These are phyloP conservation scores for Drosophila tristis DNA, from an alignment of 1,140 invertebrate species.

Conservation along the genomic window DNA sequence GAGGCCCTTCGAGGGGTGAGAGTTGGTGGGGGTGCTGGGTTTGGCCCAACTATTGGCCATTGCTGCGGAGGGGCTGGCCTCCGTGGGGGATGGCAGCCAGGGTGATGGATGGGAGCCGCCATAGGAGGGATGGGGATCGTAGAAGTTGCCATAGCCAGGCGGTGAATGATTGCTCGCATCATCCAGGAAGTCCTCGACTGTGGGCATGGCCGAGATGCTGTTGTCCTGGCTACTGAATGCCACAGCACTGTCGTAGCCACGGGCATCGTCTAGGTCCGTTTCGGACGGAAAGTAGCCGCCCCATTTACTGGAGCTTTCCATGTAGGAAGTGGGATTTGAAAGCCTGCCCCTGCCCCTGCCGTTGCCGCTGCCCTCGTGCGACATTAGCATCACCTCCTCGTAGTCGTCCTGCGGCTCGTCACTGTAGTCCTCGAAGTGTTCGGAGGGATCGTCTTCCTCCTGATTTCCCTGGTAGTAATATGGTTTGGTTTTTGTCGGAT, in stretches of 20 bases:
- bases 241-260: conserved; percentile 49
- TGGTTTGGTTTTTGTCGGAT: neutral
- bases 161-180: conserved; percentile 9
- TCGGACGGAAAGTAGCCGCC: conserved; percentile 25
- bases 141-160: neutral
- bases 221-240: conserved; percentile 63
- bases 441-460: conserved; percentile 29
- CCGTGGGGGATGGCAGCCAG: conserved; percentile 1
- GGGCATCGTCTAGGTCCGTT: conserved; percentile 27
- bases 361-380: too few relatives aligned
- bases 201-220: conserved; percentile 44
- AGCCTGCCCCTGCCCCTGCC: too few relatives aligned
- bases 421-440: conserved; percentile 49
- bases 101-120: conserved; percentile 25
- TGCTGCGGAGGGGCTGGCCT: conserved; percentile 4
- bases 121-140: conserved; percentile 31
- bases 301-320: conserved; percentile 2
- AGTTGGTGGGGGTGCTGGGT: conserved; percentile 3
- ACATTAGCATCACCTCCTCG: conserved; percentile 30
- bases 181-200: conserved; percentile 53
- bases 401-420: conserved; percentile 32
- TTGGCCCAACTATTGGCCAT: conserved; percentile 20
- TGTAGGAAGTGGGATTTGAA: too few relatives aligned
- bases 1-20: conserved; percentile 8
- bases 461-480: conserved; percentile 13